These are phyloP conservation scores for Halichoeres trimaculatus DNA, from an alignment of 2,113 vertebrate genomes.

Conservation along the genomic window DNA sequence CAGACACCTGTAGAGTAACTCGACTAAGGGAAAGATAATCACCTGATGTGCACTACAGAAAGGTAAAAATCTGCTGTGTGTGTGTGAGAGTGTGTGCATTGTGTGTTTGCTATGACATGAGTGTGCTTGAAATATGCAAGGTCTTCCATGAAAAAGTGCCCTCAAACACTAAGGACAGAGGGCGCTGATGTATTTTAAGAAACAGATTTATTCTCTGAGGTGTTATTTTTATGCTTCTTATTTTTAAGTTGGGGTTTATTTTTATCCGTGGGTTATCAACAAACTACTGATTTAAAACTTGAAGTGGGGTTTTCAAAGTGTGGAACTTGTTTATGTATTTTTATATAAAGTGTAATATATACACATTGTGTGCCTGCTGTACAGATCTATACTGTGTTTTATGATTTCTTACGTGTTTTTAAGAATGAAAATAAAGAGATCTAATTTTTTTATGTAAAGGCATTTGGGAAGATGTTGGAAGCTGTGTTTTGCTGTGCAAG, in stretches of 20 bases:
- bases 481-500: conserved; percentile 69
- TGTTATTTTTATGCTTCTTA: conserved; percentile 26
- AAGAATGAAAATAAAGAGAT: conserved; percentile 61
- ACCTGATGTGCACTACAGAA: conserved; percentile 37
- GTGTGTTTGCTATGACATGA: conserved; percentile 4
- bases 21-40: not conserved
- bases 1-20: not conserved
- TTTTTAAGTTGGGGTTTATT: conserved; percentile 17
- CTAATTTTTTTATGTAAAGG: conserved; percentile 52
- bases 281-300: conserved; percentile 69
- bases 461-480: conserved; percentile 36
- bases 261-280: conserved; percentile 45
- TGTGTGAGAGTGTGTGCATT: not conserved
- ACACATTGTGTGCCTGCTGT: conserved; percentile 68
- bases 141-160: conserved; percentile 56
- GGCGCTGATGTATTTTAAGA: conserved; percentile 29
- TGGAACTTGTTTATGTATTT: conserved; percentile 65
- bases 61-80: not conserved
- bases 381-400: conserved; percentile 52
- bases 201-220: conserved; percentile 45
- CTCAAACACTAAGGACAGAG: conserved; percentile 16
- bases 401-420: conserved; percentile 64
- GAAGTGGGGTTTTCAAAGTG: conserved; percentile 66
- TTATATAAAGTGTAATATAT: conserved; percentile 67
- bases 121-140: conserved; percentile 23